These are phyloP conservation scores for Periphyllus acericola DNA, from an alignment of 2,888 invertebrate species.

Conservation along the genomic window DNA sequence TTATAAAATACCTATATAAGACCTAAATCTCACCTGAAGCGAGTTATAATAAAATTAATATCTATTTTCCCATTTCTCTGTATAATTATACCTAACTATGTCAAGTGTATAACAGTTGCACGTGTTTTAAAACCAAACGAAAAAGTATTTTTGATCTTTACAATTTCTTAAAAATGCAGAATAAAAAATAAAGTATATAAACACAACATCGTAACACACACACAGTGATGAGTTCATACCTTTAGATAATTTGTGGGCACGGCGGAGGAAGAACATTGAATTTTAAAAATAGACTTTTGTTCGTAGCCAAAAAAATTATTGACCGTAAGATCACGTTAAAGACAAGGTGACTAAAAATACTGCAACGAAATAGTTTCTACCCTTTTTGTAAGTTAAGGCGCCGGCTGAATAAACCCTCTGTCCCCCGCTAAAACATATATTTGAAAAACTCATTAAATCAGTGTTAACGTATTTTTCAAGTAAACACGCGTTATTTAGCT, in stretches of 20 bases:
- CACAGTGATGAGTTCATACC: neutral
- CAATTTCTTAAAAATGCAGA: neutral
- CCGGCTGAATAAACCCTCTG: neutral
- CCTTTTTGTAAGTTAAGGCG: neutral
- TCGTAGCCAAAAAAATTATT: conserved; percentile 54
- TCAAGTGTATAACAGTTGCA: neutral
- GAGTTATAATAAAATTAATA: neutral
- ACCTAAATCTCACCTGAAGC: too few relatives aligned
- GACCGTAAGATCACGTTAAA: conserved; percentile 46
- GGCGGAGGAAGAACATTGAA: conserved; percentile 11
- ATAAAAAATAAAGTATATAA: neutral
- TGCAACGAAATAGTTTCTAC: conserved; percentile 26
- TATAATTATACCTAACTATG: neutral
- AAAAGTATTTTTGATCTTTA: neutral
- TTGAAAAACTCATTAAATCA: too few relatives aligned
- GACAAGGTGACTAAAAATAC: conserved; percentile 51
- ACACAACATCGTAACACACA: neutral
- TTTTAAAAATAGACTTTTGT: conserved; percentile 56
- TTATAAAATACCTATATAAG: too few relatives aligned
- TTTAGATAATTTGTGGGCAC: neutral
- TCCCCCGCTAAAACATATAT: neutral
- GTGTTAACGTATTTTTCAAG: too few relatives aligned
- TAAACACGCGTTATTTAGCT: too few relatives aligned
- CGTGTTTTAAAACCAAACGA: neutral
- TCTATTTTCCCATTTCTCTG: neutral